phyloP scores from a whole-genome alignment of 2,113 vertebrate genomes.

The Rhabdomys dilectus region DNA sequence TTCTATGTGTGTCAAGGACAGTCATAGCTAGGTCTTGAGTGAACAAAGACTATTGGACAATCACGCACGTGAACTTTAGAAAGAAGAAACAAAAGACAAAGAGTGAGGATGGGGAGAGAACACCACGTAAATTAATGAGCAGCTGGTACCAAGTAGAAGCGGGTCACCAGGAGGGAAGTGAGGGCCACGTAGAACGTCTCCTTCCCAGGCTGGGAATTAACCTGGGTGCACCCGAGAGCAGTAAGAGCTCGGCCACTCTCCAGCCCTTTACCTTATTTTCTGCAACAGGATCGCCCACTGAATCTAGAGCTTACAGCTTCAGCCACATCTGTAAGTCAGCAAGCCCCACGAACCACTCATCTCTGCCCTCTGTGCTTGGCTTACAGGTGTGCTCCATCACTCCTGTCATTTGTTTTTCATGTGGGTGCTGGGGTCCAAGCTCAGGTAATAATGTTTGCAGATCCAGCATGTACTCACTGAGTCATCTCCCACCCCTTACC shows the following conservation, averaged over 20 bases:
- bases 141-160: neutral
- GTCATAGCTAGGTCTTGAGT: neutral
- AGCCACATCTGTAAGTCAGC: neutral
- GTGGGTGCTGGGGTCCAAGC: neutral
- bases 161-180: neutral
- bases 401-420: neutral
- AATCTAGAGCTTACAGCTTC: neutral
- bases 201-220: neutral
- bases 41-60: neutral
- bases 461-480: neutral
- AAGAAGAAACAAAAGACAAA: neutral
- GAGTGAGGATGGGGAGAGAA: neutral
- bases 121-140: neutral
- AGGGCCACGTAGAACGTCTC: neutral
- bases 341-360: neutral
- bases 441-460: too few species aligned
- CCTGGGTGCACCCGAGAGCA: neutral
- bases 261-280: neutral
- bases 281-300: neutral
- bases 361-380: neutral
- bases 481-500: neutral
- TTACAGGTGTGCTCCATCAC: neutral
- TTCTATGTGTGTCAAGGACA: neutral
- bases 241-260: neutral
- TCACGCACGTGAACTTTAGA: neutral